Evolutionary conservation across 1,140 invertebrate genomes (phyloP).

Genomic region (Drosophila suzukii): DNA sequence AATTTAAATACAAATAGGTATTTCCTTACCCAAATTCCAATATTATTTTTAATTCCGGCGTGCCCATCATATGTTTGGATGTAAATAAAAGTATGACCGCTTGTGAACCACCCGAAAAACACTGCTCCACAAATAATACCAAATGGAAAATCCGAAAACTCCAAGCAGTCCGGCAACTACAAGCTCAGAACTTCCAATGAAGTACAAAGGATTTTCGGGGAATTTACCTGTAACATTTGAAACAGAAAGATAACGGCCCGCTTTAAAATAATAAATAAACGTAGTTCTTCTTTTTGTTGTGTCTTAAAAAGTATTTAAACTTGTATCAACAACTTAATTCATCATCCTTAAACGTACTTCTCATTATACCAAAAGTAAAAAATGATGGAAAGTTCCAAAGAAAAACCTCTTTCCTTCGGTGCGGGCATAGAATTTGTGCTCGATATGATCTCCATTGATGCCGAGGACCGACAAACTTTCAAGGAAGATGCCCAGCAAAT

Average conservation of each 20-base stretch:
- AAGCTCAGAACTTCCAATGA: background rate
- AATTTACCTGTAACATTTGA: background rate
- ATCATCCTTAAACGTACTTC: no score
- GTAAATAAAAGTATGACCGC: constrained; percentile 21
- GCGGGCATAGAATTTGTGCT: constrained; percentile 45
- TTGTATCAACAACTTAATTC: background rate
- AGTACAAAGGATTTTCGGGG: background rate
- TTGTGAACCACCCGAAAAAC: no score
- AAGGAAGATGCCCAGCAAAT: constrained; percentile 41
- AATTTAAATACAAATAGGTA: background rate
- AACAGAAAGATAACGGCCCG: background rate
- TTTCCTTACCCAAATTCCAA: constrained; percentile 72
- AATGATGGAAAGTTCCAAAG: background rate
- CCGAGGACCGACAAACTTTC: constrained; percentile 14
- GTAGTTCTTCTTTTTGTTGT: background rate
- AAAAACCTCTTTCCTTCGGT: constrained; percentile 14
- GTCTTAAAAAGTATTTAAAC: background rate
- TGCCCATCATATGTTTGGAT: constrained; percentile 35
- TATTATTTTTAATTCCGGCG: constrained; percentile 61
- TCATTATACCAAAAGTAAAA: background rate
- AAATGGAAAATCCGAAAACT: background rate
- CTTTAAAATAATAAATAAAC: no score
- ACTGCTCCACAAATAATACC: background rate
- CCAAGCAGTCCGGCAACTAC: background rate
- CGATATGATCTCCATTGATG: constrained; percentile 13